Evolutionary conservation across 2,888 invertebrate species (phyloP), one percentile per base, ranked within the genome.

Genomic region (Drosophila helvetica): DNA sequence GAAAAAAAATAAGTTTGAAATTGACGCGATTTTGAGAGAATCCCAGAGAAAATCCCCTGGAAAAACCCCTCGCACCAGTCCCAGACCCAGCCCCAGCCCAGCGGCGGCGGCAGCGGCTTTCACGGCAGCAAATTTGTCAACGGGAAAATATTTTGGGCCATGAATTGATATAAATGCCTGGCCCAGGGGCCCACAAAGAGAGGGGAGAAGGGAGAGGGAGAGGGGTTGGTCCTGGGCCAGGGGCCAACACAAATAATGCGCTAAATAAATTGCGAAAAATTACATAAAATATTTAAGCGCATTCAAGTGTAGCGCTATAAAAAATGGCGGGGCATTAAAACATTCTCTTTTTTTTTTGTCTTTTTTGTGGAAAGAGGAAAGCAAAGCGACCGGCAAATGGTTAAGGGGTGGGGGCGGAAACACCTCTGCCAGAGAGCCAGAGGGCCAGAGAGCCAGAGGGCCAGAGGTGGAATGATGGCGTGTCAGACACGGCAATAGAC

Each of bases 261-360:
- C 84, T 80, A 86, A 86, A 88, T 86, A 86, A 86, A 86, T 88
- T 88, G 89, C 87, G 79, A 87, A 88, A 88, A 85, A 86, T 86
- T 86, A 85, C 89, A 86, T 86, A 82, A 86, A 86, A 86, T 88
- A 86, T 86, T 86, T 88, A 88, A 86, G 82, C 78, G 85, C 86
- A 88, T 86, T 86, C 85, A 86, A 85, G 88, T 86, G 88, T 86
- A 73, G 86, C 80, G 77, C 79, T 67, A 84, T 88, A 88, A 86
- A 84, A 85, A 88, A 85, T 85, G 86, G 86, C 75, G 55, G 30
- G 70, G 84, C 86, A 88, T 88, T 85, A 88, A 86, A 85, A 86
- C 79, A 79, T 88, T 85, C 77, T 66, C 47, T 63, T 50, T 30
- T 27, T 38, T 12, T 12, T 19, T n/a, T 7, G 8, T 51, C 43